Conservation (phyloP, 2,797 vertebrate species). For the Apodemus agrarius region DNA sequence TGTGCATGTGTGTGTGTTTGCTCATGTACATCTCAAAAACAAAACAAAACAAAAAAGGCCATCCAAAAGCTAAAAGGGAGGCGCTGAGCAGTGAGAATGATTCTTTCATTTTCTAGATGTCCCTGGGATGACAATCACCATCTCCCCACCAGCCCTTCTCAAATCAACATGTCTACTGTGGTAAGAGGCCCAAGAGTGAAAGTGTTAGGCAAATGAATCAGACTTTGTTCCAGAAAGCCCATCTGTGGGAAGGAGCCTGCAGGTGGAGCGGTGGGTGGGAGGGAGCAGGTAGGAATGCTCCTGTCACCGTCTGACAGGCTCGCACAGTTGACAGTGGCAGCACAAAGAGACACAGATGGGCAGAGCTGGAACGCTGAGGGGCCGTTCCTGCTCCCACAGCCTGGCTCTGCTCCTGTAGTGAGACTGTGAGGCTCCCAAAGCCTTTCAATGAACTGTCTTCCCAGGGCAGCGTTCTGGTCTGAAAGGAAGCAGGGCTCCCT, state of each 20-base stretch:
- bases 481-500: not conserved
- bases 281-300: not conserved
- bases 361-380: not conserved
- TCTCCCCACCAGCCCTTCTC: not conserved
- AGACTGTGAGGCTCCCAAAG: not conserved
- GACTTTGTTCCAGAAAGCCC: not conserved
- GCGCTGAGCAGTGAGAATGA: not conserved
- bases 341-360: not conserved
- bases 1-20: no score
- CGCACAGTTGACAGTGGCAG: not conserved
- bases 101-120: not conserved
- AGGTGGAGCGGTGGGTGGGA: not conserved
- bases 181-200: not conserved
- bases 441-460: not conserved
- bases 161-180: not conserved
- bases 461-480: not conserved
- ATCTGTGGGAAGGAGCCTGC: fast-evolving
- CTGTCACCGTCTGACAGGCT: not conserved
- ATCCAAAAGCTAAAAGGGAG: not conserved
- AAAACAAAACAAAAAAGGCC: not conserved
- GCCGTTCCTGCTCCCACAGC: not conserved
- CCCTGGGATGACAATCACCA: not conserved
- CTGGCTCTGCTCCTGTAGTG: not conserved
- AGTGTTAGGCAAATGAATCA: not conserved
- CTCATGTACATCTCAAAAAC: not conserved